These are phyloP conservation scores for Arion vulgaris DNA, from an alignment of 1,140 invertebrate genomes.

Conservation along the genomic window DNA sequence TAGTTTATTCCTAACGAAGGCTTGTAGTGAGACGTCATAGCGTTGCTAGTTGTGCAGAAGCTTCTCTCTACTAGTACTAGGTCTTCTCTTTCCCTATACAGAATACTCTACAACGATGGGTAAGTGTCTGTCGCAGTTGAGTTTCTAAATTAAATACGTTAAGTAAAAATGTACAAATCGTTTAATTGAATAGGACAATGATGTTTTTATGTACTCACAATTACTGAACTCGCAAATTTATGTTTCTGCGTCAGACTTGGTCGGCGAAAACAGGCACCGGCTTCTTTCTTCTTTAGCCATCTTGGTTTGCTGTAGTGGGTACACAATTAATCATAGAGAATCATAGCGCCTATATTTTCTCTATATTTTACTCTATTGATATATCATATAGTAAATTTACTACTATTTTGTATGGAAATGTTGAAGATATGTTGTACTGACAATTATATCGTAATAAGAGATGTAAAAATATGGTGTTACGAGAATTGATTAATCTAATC, in stretches of 20 bases:
- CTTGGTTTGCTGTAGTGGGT: slow-evolving; percentile 39
- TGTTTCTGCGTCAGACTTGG: slow-evolving; percentile 40
- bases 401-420: slow-evolving; percentile 8
- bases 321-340: slow-evolving; percentile 26
- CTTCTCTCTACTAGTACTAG: slow-evolving; percentile 34
- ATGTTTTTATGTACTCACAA: slow-evolving; percentile 15
- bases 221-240: slow-evolving; percentile 35
- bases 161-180: slow-evolving; percentile 32
- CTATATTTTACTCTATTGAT: slow-evolving; percentile 16
- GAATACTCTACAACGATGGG: slow-evolving; percentile 45
- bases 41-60: slow-evolving; percentile 38
- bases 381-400: slow-evolving; percentile 12
- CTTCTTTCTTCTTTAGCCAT: slow-evolving; percentile 49
- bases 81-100: slow-evolving; percentile 35
- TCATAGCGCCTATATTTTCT: slow-evolving; percentile 26
- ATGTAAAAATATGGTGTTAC: neutral
- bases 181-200: slow-evolving; percentile 21
- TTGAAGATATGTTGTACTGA: neutral
- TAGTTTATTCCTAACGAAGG: slow-evolving; percentile 41
- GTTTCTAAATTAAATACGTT: slow-evolving; percentile 39
- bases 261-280: slow-evolving; percentile 38
- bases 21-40: slow-evolving; percentile 41
- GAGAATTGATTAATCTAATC: neutral
- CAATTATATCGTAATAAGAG: neutral
- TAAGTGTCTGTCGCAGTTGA: slow-evolving; percentile 34